Evolutionary conservation across 2,113 vertebrate species (phyloP), one percentile per base, ranked within the genome.

Genomic region (Siniperca knerii): DNA sequence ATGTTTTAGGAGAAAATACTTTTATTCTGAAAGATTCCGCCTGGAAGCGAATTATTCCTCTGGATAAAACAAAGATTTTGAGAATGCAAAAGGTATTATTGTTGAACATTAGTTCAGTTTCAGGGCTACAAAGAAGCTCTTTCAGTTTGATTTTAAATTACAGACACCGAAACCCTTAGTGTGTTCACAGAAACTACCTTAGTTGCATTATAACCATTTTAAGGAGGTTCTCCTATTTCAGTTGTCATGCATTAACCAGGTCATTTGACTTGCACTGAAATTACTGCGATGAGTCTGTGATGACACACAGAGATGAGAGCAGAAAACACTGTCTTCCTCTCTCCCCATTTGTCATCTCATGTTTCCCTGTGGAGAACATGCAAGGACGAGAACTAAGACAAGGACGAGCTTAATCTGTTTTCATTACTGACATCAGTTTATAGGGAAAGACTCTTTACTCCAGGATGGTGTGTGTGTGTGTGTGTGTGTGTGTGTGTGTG

Each of bases 341-440:
- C 35, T 55, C 57, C 8, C 35, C 29, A 77, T 73, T 79, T 77
- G 71, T 50, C 4, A 42, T 37, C 75, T 57, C 7, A 4, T 37
- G 57, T 12, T 35, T 86, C 71, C 65, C 71, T 40, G 52, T 40
- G 66, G 69, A 76, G 61, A 74, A 67, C 15, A 60, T 48, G 57
- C 77, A 81, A 86, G 84, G 81, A 81, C 69, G 4, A 75, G 50
- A 70, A 83, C 60, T 81, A 81, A 86, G 81, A 83, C 84, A 70
- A 83, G 77, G 81, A 68, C 68, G 10, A 48, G 52, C 74, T 48
- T 73, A 77, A 84, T 87, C 55, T 81, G 50, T 81, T 89, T 86
- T 84, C 81, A 74, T 44, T 75, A 61, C 68, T 25, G 64, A 65
- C 62, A 74, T 62, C 62, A 58, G 48, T 66, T 71, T 62, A 60